Evolutionary conservation across 1,140 invertebrate species (phyloP).

Genomic region (Galleria mellonella): DNA sequence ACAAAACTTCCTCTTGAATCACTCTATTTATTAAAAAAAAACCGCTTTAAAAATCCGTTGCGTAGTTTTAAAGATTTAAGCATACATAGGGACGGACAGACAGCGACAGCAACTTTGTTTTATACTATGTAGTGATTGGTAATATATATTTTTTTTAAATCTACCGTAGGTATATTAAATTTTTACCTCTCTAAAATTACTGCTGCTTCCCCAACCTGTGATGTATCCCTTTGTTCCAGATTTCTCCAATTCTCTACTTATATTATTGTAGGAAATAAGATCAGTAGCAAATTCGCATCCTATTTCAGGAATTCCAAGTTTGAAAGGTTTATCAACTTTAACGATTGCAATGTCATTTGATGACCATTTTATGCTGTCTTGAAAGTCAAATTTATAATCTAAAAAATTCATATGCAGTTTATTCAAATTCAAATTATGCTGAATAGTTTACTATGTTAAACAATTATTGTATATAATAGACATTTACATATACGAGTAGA

Average conservation of each 20-base stretch:
- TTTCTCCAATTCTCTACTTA: conserved; percentile 55
- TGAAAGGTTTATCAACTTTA: conserved; percentile 58
- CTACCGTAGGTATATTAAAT: neutral
- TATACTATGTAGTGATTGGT: no score
- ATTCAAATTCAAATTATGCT: neutral
- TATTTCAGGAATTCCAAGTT: conserved; percentile 43
- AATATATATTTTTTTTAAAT: no score
- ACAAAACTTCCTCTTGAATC: no score
- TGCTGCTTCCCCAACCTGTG: conserved; percentile 58
- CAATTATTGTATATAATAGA: no score
- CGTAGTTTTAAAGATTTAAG: no score
- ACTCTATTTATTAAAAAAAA: no score
- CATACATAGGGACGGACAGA: no score
- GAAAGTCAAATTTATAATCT: conserved; percentile 68
- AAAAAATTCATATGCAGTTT: conserved; percentile 6
- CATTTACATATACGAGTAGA: no score
- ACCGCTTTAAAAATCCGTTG: no score
- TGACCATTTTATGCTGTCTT: conserved; percentile 65
- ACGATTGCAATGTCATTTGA: conserved; percentile 65
- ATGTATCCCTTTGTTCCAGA: conserved; percentile 56
- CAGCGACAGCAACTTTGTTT: no score
- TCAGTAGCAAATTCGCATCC: conserved; percentile 49
- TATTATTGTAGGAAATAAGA: conserved; percentile 46
- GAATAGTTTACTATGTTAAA: no score
- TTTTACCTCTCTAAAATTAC: conserved; percentile 55